Conservation (phyloP, 2,888 invertebrate genomes). For the Diaprepes abbreviatus region DNA sequence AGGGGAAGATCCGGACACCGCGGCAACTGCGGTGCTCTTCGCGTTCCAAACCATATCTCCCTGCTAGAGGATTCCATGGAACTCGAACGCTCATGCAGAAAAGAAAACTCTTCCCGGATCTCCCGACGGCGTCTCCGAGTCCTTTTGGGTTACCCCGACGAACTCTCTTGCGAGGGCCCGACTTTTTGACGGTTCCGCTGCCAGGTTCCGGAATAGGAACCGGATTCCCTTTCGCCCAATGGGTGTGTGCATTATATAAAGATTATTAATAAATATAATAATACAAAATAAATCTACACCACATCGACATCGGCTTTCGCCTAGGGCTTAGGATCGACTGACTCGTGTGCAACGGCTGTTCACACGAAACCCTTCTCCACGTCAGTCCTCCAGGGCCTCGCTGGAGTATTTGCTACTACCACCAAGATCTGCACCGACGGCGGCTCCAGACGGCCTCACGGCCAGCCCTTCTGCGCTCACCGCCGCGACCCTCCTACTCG, state of each 20-base stretch:
- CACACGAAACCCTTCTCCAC: slow-evolving; percentile 36
- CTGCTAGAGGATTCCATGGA: too few relatives aligned
- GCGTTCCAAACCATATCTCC: too few relatives aligned
- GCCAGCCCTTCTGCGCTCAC: slow-evolving; percentile 75
- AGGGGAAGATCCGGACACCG: too few relatives aligned
- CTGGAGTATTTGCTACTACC: slow-evolving; percentile 67
- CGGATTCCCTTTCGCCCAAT: slow-evolving; percentile 35
- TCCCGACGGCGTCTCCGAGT: slow-evolving; percentile 42
- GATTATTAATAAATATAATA: too few relatives aligned
- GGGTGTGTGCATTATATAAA: slow-evolving; percentile 36
- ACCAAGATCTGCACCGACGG: slow-evolving; percentile 76
- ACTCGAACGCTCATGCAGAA: too few relatives aligned
- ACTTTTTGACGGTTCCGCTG: slow-evolving; percentile 69
- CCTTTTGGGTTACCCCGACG: too few relatives aligned
- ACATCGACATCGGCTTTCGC: slow-evolving; percentile 54
- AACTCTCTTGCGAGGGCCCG: slow-evolving; percentile 41
- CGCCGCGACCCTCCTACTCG: slow-evolving; percentile 73
- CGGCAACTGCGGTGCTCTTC: too few relatives aligned
- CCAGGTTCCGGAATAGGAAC: too few relatives aligned
- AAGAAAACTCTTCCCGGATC: slow-evolving; percentile 38
- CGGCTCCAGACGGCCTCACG: slow-evolving; percentile 72
- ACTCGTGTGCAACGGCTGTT: slow-evolving; percentile 66
- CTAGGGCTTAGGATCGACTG: slow-evolving; percentile 71
- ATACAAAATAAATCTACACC: slow-evolving; percentile 60
- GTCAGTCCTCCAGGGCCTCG: slow-evolving; percentile 39